phyloP scores from a whole-genome alignment of 2,888 invertebrate genomes.

The Graphium colonna region DNA sequence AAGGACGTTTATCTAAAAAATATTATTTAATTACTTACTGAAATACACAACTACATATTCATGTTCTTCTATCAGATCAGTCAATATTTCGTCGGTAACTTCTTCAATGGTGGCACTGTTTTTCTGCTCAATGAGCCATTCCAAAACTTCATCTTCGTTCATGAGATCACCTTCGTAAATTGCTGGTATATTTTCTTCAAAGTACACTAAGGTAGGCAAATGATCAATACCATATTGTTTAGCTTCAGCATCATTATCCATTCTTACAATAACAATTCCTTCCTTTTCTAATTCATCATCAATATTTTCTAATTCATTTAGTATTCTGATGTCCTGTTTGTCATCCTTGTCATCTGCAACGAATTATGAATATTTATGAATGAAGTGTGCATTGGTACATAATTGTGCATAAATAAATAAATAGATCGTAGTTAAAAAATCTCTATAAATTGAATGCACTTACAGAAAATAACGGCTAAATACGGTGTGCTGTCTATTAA shows the following conservation, averaged over 20 bases:
- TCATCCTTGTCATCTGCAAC: constrained; percentile 92
- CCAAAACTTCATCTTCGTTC: constrained; percentile 94
- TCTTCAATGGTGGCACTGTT: constrained; percentile 95
- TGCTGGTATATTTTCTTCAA: constrained; percentile 94
- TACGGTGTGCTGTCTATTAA: constrained; percentile 89
- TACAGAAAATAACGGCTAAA: constrained; percentile 95
- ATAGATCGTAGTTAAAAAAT: too few relatives aligned
- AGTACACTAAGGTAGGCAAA: constrained; percentile 91
- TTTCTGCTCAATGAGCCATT: constrained; percentile 93
- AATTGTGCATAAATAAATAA: too few relatives aligned
- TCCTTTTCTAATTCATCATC: constrained; percentile 94
- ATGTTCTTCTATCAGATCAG: constrained; percentile 91
- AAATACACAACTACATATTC: constrained; percentile 97
- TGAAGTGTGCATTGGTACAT: too few relatives aligned
- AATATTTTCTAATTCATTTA: constrained; percentile 95
- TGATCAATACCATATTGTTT: constrained; percentile 95
- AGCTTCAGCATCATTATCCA: constrained; percentile 94
- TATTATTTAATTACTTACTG: constrained; percentile 85
- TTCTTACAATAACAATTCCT: constrained; percentile 93
- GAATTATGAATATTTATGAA: background rate
- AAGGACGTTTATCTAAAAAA: too few relatives aligned
- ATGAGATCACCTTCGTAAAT: constrained; percentile 94
- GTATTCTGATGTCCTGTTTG: constrained; percentile 91
- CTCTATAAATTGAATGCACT: too few relatives aligned
- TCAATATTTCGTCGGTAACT: constrained; percentile 94